phyloP scores from a whole-genome alignment of 1,140 invertebrate genomes.

The Papilio dardanus region DNA sequence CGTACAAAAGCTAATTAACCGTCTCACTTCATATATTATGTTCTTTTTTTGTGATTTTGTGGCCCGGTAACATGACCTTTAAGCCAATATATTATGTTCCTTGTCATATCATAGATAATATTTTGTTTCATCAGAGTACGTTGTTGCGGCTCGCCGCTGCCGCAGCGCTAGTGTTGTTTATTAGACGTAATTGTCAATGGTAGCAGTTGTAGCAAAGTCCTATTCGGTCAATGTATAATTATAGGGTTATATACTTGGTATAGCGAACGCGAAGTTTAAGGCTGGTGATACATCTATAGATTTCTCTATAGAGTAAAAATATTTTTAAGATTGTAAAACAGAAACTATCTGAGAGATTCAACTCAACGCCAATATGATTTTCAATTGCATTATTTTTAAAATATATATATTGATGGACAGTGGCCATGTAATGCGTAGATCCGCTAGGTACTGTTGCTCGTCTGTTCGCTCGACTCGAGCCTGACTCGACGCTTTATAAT shows the following conservation, averaged over 20 bases:
- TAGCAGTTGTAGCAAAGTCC: conserved; percentile 42
- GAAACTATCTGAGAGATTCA: conserved; percentile 71
- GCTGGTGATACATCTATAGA: conserved; percentile 75
- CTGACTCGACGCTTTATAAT: neutral
- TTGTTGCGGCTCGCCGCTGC: too few relatives aligned
- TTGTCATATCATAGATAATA: too few relatives aligned
- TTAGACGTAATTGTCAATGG: conserved; percentile 1
- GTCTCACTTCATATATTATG: too few relatives aligned
- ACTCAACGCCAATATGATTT: conserved; percentile 61
- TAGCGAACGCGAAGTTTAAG: conserved; percentile 64
- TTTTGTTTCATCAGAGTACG: too few relatives aligned
- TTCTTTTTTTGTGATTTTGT: too few relatives aligned
- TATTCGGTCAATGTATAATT: conserved; percentile 46
- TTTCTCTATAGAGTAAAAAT: conserved; percentile 59
- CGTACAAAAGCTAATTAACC: neutral
- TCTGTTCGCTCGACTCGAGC: neutral
- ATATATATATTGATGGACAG: neutral
- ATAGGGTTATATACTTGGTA: conserved; percentile 58
- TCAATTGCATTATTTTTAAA: conserved; percentile 41
- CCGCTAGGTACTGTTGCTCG: neutral
- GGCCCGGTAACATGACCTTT: too few relatives aligned
- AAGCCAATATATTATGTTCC: too few relatives aligned
- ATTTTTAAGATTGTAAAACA: conserved; percentile 69
- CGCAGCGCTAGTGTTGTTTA: too few relatives aligned
- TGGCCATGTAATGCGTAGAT: neutral